Conservation (phyloP, 2,113 vertebrate genomes). For the Gnathonemus longibarbis region DNA sequence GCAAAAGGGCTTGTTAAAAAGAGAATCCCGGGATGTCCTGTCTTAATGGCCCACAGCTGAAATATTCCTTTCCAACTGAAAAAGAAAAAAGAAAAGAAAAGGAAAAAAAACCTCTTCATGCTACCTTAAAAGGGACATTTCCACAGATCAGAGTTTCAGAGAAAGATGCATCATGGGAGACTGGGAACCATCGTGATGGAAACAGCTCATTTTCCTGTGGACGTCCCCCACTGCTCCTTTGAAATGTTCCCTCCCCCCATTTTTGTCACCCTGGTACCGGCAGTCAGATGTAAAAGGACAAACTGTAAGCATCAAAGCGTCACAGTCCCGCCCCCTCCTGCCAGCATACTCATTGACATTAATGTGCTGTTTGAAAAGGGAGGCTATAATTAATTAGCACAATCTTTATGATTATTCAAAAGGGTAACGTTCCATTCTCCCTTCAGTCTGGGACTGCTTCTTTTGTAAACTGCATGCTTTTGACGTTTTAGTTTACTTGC, state of each 20-base stretch:
- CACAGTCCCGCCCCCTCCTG: background rate
- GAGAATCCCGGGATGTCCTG: background rate
- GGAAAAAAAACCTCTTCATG: background rate
- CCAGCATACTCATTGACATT: conserved; percentile 47
- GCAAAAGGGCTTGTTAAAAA: background rate
- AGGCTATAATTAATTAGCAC: conserved; percentile 43
- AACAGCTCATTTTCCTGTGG: background rate
- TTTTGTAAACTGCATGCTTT: conserved; percentile 16
- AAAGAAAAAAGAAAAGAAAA: background rate
- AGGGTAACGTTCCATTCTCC: conserved; percentile 38
- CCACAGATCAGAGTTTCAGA: background rate
- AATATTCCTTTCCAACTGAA: background rate
- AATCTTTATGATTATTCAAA: conserved; percentile 41
- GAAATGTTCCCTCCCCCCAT: background rate
- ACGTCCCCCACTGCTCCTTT: background rate
- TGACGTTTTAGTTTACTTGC: conserved; percentile 49
- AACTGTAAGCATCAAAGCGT: conserved; percentile 8
- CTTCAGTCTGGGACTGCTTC: conserved; percentile 24
- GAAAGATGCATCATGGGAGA: background rate
- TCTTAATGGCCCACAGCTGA: background rate
- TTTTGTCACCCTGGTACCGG: background rate
- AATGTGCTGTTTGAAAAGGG: conserved; percentile 54
- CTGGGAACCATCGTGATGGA: background rate
- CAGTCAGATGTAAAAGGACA: background rate
- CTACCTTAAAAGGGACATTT: background rate